A percentile compares a stretch with the other conserved stretches of the same genome.
These are phyloP conservation scores for Monoplex corrugatus DNA, from an alignment of 2,888 invertebrate genomes.

Conservation along the genomic window DNA sequence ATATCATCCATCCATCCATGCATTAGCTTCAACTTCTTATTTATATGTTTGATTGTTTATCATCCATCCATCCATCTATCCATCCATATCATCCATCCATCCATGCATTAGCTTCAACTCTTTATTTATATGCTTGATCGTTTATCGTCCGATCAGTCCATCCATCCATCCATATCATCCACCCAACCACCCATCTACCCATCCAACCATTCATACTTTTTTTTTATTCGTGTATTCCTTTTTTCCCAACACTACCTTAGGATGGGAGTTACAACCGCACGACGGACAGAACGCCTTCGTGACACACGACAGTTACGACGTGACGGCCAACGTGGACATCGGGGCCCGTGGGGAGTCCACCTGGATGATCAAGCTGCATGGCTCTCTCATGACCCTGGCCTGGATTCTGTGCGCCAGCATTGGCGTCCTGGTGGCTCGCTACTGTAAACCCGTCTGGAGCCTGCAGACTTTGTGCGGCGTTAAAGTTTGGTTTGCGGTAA, in stretches of 20 bases:
- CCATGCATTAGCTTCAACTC: no score
- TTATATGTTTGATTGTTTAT: no score
- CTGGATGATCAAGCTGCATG: conserved; percentile 81
- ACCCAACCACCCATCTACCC: no score
- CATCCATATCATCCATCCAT: no score
- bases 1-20: no score
- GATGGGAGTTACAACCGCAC: conserved; percentile 32
- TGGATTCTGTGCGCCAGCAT: conserved; percentile 80
- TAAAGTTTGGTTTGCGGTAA: conserved; percentile 80
- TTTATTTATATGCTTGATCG: no score
- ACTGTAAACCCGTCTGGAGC: conserved; percentile 80
- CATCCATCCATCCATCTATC: no score
- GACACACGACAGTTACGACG: conserved; percentile 39
- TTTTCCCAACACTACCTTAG: not conserved
- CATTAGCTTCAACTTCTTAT: no score
- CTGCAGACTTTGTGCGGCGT: conserved; percentile 71
- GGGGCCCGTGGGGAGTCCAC: conserved; percentile 82
- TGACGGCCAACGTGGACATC: conserved; percentile 33
- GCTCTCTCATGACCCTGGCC: conserved; percentile 80
- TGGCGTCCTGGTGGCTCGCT: conserved; percentile 79
- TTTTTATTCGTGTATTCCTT: no score
- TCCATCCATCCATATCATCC: no score
- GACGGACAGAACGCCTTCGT: conserved; percentile 28
- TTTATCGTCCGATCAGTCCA: no score
- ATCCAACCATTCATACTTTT: no score